Evolutionary conservation across 1,140 invertebrate species (phyloP).

Genomic region (Macrobrachium nipponense): DNA sequence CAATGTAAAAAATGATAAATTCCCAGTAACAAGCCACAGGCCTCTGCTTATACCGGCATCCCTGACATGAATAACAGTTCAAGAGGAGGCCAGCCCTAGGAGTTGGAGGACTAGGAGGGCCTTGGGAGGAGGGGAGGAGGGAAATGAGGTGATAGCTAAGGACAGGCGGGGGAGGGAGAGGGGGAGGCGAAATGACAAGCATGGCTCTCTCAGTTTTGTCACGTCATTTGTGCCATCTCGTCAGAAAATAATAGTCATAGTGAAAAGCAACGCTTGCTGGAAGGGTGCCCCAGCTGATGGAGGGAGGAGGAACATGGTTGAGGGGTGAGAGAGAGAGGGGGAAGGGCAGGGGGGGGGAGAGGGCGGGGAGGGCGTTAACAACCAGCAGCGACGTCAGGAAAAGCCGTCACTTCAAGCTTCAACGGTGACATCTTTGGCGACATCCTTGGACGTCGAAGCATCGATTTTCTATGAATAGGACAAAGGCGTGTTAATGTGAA

Average conservation of each 20-base stretch:
- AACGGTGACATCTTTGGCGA: not conserved
- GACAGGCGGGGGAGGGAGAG: conserved; percentile 24
- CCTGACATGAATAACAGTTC: conserved; percentile 39
- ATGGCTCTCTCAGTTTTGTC: conserved; percentile 5
- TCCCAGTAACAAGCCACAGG: conserved; percentile 26
- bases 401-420: not conserved
- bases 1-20: conserved; percentile 37
- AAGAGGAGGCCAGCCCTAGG: too few relatives aligned
- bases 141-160: too few relatives aligned
- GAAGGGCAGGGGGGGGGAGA: too few relatives aligned
- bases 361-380: too few relatives aligned
- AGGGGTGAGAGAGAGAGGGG: too few relatives aligned
- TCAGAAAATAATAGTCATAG: conserved; percentile 26
- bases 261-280: conserved; percentile 30
- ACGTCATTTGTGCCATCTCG: conserved; percentile 1
- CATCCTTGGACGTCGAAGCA: conserved; percentile 18
- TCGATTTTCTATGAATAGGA: conserved; percentile 33
- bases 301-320: too few relatives aligned
- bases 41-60: conserved; percentile 11
- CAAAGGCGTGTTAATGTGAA: conserved; percentile 7
- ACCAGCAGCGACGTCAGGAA: too few relatives aligned
- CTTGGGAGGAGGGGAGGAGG: too few relatives aligned
- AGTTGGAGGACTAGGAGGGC: too few relatives aligned
- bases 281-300: too few relatives aligned
- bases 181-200: conserved; percentile 7